Percentiles rank a stretch among this genome's conserved stretches.
Conservation (phyloP, 2,888 invertebrate genomes). For the Epicampocera succincta region DNA sequence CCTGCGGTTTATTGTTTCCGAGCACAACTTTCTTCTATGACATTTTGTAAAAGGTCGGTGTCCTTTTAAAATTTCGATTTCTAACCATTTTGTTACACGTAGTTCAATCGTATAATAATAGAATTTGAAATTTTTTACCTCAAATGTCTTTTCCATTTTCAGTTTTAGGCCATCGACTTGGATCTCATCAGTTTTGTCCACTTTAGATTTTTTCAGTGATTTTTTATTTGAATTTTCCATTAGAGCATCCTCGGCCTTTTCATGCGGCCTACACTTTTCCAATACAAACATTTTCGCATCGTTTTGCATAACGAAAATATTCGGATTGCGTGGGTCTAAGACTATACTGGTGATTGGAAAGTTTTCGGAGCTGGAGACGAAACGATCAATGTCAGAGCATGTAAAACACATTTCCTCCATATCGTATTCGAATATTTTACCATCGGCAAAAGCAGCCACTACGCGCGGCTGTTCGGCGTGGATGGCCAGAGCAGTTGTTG, state of each 20-base stretch:
- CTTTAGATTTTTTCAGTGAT: conserved; percentile 52
- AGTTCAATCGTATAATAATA: too few relatives aligned
- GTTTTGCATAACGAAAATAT: conserved; percentile 88
- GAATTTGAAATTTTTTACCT: conserved; percentile 71
- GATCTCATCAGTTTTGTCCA: conserved; percentile 39
- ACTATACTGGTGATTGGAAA: conserved; percentile 84
- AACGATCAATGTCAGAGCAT: conserved; percentile 81
- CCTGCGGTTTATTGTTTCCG: too few relatives aligned
- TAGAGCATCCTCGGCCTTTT: conserved; percentile 71
- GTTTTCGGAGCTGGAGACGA: conserved; percentile 82
- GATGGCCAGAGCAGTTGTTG: conserved; percentile 88
- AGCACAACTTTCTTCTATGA: too few relatives aligned
- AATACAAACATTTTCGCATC: conserved; percentile 84
- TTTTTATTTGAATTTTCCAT: conserved; percentile 47
- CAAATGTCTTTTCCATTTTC: conserved; percentile 71
- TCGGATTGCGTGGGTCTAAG: conserved; percentile 85
- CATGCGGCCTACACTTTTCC: conserved; percentile 75
- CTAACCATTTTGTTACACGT: too few relatives aligned
- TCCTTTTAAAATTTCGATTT: too few relatives aligned
- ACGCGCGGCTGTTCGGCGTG: conserved; percentile 84
- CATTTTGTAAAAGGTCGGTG: too few relatives aligned
- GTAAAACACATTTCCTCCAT: conserved; percentile 85
- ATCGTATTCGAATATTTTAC: conserved; percentile 90
- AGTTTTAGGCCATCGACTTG: conserved; percentile 68
- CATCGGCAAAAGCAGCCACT: conserved; percentile 89